Base-by-base conservation (phyloP, 1,140 invertebrate species). In the Augochlora pura region DNA sequence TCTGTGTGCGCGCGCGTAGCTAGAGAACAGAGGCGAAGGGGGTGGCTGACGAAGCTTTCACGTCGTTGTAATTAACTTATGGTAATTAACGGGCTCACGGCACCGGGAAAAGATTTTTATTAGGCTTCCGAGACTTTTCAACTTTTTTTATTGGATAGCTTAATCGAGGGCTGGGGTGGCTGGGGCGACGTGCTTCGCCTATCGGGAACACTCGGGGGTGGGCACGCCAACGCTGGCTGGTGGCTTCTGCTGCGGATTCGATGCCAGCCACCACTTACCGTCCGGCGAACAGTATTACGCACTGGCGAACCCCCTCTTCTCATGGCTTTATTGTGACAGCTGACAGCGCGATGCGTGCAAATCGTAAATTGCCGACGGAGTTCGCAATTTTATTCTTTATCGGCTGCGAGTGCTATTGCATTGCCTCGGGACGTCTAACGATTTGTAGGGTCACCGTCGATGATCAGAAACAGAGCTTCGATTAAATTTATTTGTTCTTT, bases 51-150 rank as follows among this genome's bases (percentile, higher is more conserved):
- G 68, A 38, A 60, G 69, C 63, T 82, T 73, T 80, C 71, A 63
- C 65, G 69, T 67, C 76, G 74, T 77, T 69, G 59, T 81, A 81
- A 81, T 81, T 77, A 81, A 81, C 80, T 60, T 79, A 82, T 82
- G 76, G 76, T 82, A 82, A 82, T 82, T 80, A 82, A 82, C 77
- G 49, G 80, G 18, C 57, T 64, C 75, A 60, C 64, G 23, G 74
- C 46, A 46, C 10, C 73, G 75, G 59, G 39, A 25, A 77, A 67
- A 75, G 72, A 67, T 68, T 81, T 70, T 77, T 81, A 81, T 69
- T 76, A 76, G 74, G 66, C 66, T 77, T 77, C 52, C 39, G 39
- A 66, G 42, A 52, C 68, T 81, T 81, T 77, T 65, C 49, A 77
- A 77, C 66, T 70, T 62, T 69, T 77, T 77, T 77, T 71, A 77